Evolutionary conservation across 2,888 invertebrate species (phyloP), one percentile per base, ranked within the genome.

Genomic region (Ctena decussata): DNA sequence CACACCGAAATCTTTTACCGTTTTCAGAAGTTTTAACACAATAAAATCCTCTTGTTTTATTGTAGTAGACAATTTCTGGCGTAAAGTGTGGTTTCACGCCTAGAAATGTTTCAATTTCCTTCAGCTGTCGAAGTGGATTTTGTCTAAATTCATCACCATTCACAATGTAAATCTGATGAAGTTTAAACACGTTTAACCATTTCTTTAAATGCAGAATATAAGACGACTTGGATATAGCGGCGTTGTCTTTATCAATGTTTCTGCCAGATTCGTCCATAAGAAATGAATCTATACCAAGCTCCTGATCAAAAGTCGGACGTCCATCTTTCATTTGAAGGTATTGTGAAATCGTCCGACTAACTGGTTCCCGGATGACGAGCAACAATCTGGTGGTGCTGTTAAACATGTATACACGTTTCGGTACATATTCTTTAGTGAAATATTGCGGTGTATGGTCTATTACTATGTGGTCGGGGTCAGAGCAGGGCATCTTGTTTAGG

Each of bases 11-110:
- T n/a, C n/a, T n/a, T n/a, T n/a, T n/a, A n/a, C n/a, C n/a, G n/a
- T n/a, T n/a, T n/a, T n/a, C n/a, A 98, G 96, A 98, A 97, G 6
- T 30, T 27, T 32, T 30, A 96, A 98, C 97, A 94, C 98, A 99
- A 96, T 98, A 99, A 96, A 99, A 98, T 80, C 99, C 98, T 96
- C 99, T 99, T 27, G 98, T 98, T 96, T 98, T 97, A 96, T 99
- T 99, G 96, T 98, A 99, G 96, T 98, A 98, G 96, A 99, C 98
- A 96, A 98, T 98, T 95, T 98, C 98, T n/a, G 89, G 78, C 15
- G 87, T 77, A 35, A 95, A 89, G 35, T 84, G 75, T 72, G 90
- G 90, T 11, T 90, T 82, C 1, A 95, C 37, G 0, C 91, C 89
- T 27, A 95, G 87, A 81, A 95, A 95, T 0, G 82, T 74, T 86